Conservation (phyloP, 2,113 vertebrate genomes). For the Lophochroa leadbeateri region DNA sequence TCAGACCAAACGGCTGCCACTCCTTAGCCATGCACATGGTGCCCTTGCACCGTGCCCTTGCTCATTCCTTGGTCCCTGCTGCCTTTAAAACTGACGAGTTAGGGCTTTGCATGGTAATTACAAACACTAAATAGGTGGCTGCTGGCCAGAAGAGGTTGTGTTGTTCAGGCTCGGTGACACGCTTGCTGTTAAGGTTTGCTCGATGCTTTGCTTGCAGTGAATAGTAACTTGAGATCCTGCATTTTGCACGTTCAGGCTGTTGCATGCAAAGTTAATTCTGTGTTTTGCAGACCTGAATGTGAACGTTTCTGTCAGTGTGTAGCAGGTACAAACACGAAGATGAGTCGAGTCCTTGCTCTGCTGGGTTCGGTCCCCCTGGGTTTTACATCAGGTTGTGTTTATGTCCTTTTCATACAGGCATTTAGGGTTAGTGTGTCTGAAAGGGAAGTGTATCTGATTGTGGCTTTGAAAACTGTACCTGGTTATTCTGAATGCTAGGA, state of each 20-base stretch:
- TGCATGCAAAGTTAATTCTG: conserved; percentile 70
- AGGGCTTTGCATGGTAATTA: background rate
- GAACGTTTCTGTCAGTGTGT: background rate
- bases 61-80: background rate
- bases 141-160: background rate
- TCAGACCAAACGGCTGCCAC: background rate
- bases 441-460: background rate
- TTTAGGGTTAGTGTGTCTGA: background rate
- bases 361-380: background rate
- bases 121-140: background rate
- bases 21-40: rapidly evolving
- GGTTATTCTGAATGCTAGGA: background rate
- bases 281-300: background rate
- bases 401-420: background rate
- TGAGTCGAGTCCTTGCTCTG: background rate
- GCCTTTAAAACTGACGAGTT: background rate
- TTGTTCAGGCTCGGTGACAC: background rate
- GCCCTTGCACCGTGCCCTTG: background rate
- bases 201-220: conserved; percentile 19
- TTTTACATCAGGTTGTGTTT: background rate
- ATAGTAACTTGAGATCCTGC: background rate
- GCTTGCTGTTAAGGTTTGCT: conserved; percentile 28
- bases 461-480: background rate
- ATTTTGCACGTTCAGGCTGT: conserved; percentile 51
- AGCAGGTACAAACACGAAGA: background rate